Evolutionary conservation across 2,888 invertebrate genomes (phyloP).

Genomic region (Orgyia antiqua): DNA sequence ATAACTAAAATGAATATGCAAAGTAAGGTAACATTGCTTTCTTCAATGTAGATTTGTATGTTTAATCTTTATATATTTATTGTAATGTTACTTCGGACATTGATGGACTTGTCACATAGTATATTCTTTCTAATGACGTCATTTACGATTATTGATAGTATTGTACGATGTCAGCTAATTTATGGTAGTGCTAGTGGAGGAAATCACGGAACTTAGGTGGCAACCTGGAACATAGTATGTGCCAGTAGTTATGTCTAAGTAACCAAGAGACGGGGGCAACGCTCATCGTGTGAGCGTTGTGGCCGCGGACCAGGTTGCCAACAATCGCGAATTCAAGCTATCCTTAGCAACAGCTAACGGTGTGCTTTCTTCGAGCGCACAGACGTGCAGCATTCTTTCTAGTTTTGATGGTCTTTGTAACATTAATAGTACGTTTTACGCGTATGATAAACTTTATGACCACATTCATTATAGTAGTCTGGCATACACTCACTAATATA

Average conservation of each 20-base stretch:
- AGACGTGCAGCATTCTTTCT: conserved; percentile 42
- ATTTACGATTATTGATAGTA: no score
- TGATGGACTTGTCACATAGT: no score
- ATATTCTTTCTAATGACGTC: no score
- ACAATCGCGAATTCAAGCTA: conserved; percentile 71
- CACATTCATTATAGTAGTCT: conserved; percentile 17
- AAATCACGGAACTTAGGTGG: no score
- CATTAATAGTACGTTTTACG: conserved; percentile 39
- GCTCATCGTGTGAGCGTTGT: conserved; percentile 74
- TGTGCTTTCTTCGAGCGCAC: conserved; percentile 52
- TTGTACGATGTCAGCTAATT: no score
- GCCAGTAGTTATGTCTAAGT: conserved; percentile 22
- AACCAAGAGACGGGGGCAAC: conserved; percentile 57
- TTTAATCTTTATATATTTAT: no score
- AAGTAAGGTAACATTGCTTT: no score
- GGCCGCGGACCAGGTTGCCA: conserved; percentile 43
- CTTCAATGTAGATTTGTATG: no score
- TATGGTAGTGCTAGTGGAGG: no score
- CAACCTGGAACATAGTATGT: conserved; percentile 31
- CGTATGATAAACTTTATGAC: conserved; percentile 26
- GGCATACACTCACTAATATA: conserved; percentile 21
- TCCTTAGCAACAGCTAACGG: conserved; percentile 70
- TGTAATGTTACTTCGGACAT: no score
- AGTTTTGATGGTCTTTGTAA: conserved; percentile 46
- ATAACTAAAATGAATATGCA: no score